Conservation (phyloP, 1,140 invertebrate species). For the Onthophagus taurus region DNA sequence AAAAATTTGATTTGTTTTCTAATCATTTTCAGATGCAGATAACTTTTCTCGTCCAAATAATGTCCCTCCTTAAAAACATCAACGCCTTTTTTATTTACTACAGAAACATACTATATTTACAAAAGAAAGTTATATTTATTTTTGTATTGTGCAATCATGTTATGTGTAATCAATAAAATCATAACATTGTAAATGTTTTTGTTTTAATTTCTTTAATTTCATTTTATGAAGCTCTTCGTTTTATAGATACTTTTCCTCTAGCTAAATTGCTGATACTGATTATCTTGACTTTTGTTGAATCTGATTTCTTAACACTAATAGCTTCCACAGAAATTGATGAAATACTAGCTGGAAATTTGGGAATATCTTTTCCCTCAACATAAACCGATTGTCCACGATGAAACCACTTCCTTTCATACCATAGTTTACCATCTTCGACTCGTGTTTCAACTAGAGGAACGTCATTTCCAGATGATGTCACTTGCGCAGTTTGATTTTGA, state of each 20-base stretch:
- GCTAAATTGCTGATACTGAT: conserved; percentile 77
- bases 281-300: conserved; percentile 69
- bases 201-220: too few species aligned
- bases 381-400: conserved; percentile 87
- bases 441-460: conserved; percentile 59
- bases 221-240: conserved; percentile 68
- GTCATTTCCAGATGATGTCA: conserved; percentile 36
- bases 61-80: too few species aligned
- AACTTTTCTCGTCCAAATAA: too few species aligned
- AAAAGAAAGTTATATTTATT: too few species aligned
- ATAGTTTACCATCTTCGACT: conserved; percentile 89
- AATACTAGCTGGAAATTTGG: conserved; percentile 76
- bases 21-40: too few species aligned
- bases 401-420: conserved; percentile 91
- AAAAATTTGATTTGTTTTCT: too few species aligned
- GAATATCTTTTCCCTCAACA: conserved; percentile 77
- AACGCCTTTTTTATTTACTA: too few species aligned
- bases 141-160: too few species aligned
- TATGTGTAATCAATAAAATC: too few species aligned
- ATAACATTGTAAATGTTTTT: too few species aligned
- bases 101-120: too few species aligned
- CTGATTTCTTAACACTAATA: conserved; percentile 82
- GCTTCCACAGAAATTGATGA: conserved; percentile 81
- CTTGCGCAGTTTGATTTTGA: conserved; percentile 15
- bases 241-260: conserved; percentile 80